Conservation (phyloP, 2,888 invertebrate genomes). For the Stenodera caucasica region DNA sequence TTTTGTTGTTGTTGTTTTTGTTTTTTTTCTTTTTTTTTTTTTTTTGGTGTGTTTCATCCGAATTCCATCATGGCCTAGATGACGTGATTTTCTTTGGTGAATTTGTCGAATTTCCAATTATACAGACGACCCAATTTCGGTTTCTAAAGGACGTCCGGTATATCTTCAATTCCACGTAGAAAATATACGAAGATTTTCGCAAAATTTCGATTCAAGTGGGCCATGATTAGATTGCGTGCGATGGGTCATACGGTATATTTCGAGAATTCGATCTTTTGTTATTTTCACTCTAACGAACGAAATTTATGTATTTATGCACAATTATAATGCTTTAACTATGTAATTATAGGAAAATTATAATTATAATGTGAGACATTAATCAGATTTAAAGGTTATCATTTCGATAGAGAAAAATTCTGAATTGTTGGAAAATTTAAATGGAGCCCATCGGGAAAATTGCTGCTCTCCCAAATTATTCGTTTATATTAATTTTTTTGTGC, state of each 20-base stretch:
- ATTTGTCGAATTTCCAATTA: not conserved
- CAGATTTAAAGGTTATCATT: not conserved
- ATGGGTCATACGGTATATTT: not conserved
- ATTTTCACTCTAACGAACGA: too few relatives aligned
- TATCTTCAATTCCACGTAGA: not conserved
- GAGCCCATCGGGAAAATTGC: too few relatives aligned
- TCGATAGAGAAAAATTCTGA: too few relatives aligned
- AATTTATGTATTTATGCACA: not conserved
- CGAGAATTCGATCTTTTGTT: not conserved
- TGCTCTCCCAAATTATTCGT: too few relatives aligned
- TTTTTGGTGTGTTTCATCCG: too few relatives aligned
- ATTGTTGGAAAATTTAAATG: too few relatives aligned
- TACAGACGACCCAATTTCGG: not conserved
- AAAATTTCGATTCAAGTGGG: not conserved
- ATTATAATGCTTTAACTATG: not conserved
- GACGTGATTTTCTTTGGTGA: not conserved
- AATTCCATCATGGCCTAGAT: slow-evolving; percentile 1
- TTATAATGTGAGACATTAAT: not conserved
- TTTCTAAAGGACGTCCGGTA: slow-evolving; percentile 3
- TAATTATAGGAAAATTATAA: not conserved
- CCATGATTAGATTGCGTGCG: not conserved
- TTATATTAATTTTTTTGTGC: too few relatives aligned
- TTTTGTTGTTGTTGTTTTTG: not conserved
- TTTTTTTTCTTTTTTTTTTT: not conserved
- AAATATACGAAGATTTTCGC: too few relatives aligned